Evolutionary conservation across 1,140 invertebrate species (phyloP).

Genomic region (Ditylenchus dipsaci): DNA sequence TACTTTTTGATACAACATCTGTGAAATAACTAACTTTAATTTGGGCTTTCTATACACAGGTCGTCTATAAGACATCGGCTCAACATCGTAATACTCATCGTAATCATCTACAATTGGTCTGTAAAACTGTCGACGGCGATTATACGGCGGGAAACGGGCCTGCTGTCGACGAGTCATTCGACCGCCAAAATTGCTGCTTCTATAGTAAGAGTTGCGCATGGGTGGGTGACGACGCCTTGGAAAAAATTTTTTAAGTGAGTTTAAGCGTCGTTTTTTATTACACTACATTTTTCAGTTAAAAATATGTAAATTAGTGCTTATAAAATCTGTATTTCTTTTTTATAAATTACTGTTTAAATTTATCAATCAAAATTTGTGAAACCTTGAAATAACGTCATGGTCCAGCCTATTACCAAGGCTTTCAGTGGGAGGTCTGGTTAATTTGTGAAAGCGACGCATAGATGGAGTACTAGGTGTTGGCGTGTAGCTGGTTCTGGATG

Average conservation of each 20-base stretch:
- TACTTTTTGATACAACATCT: neutral
- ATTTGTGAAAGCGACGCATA: no score
- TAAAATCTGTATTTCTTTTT: no score
- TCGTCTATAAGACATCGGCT: conserved; percentile 24
- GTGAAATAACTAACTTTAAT: neutral
- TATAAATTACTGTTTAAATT: no score
- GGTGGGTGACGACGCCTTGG: neutral
- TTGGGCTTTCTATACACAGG: conserved; percentile 1
- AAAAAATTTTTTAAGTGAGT: no score
- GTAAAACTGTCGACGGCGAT: conserved; percentile 19
- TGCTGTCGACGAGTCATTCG: neutral
- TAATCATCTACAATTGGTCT: conserved; percentile 26
- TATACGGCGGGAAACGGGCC: neutral
- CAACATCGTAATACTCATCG: conserved; percentile 34
- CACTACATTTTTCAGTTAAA: no score
- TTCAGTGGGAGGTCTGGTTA: no score
- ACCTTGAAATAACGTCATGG: no score
- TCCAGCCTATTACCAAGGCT: no score
- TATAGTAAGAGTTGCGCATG: neutral
- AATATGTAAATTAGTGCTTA: no score
- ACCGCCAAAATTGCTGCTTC: neutral
- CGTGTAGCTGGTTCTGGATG: neutral
- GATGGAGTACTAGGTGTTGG: neutral
- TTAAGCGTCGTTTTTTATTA: no score
- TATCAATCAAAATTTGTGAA: no score